Conservation (phyloP, 2,113 vertebrate genomes). For the Tiliqua scincoides region DNA sequence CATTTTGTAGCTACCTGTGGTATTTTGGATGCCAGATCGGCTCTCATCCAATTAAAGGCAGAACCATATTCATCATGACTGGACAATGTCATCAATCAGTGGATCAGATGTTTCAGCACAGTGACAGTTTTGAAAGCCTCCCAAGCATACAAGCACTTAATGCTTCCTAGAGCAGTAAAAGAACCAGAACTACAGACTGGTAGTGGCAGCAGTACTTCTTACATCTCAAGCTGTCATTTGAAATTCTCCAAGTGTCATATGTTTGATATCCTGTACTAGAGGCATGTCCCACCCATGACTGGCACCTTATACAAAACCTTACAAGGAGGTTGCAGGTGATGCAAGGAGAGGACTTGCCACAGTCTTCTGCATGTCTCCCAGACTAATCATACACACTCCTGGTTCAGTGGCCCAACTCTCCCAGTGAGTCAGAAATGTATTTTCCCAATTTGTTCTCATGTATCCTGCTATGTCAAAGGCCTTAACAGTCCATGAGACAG, state of each 20-base stretch:
- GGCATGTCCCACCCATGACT: constrained; percentile 35
- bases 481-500: no score
- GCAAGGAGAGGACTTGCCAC: background rate
- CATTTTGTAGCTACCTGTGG: constrained; percentile 52
- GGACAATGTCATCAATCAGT: constrained; percentile 54
- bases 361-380: no score
- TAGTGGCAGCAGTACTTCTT: constrained; percentile 68
- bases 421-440: no score
- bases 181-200: constrained; percentile 72
- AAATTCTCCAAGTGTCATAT: constrained; percentile 61
- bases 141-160: background rate
- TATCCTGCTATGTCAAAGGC: no score
- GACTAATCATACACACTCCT: no score
- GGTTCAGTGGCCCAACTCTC: no score
- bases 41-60: constrained; percentile 54
- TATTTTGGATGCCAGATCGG: constrained; percentile 57
- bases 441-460: no score
- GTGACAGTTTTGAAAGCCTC: constrained; percentile 65
- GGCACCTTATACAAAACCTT: background rate
- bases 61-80: constrained; percentile 42
- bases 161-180: constrained; percentile 65
- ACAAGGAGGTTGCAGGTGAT: background rate
- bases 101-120: background rate
- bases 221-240: constrained; percentile 64
- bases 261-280: constrained; percentile 46